Base-by-base conservation (phyloP, 2,888 invertebrate species). In the Julus scandinavius region DNA sequence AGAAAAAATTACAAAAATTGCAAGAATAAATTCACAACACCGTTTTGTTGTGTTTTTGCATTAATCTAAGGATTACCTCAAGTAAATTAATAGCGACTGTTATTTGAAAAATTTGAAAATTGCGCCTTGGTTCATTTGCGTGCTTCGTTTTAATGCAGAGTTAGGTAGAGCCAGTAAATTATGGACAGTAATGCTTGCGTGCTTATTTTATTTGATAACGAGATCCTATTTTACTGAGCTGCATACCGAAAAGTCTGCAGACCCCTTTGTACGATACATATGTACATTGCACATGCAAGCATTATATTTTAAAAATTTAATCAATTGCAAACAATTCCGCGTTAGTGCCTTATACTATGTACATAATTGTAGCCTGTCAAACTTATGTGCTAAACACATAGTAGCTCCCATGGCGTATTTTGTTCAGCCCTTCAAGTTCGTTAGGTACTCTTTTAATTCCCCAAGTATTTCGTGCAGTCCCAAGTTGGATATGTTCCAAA, bases 281-380 rank as follows among this genome's bases (percentile, higher is more conserved):
- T 72, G 72, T 20, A 72, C 72, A 20, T 72, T 72, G 72, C 29
- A 72, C 72, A 29, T 72, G 29, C 72, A 11, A 20, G 72, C 72
- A 6, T 72, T 72, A 72, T 72, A 72, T 29, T 72, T 72, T 29
- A 20, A 72, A 29, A 72, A 29, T 5, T 72, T 20, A 72, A 72
- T 72, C 72, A 72, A 63, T 72, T 20, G 72, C 72, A 72, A 72
- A 72, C 72, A 29, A 20, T 72, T 72, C 29, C 20, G 72, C 20
- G 29, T 20, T 72, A 11, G 20, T 29, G 20, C 72, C 7, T 11
- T 29, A 17, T 54, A n/a, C n/a, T n/a, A 72, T 72, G 72, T 20
- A 72, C 20, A 20, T 63, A 29, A 72, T 72, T 72, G 29, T 72
- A 20, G 72, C 11, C 29, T 72, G 72, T 29, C 72, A 72, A 20